Percentiles rank a stretch among this genome's conserved stretches.
phyloP scores from a whole-genome alignment of 2,797 vertebrate genomes.

The Muscicapa comitata region DNA sequence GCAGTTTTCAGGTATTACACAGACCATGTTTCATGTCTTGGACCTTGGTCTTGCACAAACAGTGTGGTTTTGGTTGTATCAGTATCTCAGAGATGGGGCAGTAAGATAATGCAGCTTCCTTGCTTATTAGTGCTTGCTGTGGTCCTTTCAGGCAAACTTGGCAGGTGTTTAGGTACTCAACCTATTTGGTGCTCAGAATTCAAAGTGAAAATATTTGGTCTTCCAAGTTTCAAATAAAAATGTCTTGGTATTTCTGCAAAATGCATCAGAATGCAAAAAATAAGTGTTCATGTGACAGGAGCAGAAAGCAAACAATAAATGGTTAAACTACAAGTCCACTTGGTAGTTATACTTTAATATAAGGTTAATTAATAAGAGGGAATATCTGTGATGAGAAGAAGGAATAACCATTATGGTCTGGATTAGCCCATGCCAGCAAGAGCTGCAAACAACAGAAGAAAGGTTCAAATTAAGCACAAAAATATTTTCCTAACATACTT shows the following conservation, averaged over 20 bases:
- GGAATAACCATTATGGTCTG: not conserved
- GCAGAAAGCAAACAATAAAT: not conserved
- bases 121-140: not conserved
- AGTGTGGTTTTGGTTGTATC: not conserved
- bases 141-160: not conserved
- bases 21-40: not conserved
- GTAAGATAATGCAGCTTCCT: not conserved
- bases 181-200: not conserved
- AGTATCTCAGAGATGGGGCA: not conserved
- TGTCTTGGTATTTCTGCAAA: not conserved
- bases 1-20: not conserved
- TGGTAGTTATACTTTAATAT: not conserved
- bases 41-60: not conserved
- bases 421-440: not conserved
- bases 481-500: not conserved
- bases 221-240: not conserved
- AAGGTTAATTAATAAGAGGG: not conserved
- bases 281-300: not conserved
- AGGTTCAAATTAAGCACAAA: not conserved
- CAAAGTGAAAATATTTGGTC: not conserved
- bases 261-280: not conserved
- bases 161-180: rapidly evolving
- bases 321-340: not conserved
- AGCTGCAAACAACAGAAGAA: not conserved
- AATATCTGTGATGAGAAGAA: not conserved